phyloP scores from a whole-genome alignment of 2,113 vertebrate species.

The Ceyx melanurus region DNA sequence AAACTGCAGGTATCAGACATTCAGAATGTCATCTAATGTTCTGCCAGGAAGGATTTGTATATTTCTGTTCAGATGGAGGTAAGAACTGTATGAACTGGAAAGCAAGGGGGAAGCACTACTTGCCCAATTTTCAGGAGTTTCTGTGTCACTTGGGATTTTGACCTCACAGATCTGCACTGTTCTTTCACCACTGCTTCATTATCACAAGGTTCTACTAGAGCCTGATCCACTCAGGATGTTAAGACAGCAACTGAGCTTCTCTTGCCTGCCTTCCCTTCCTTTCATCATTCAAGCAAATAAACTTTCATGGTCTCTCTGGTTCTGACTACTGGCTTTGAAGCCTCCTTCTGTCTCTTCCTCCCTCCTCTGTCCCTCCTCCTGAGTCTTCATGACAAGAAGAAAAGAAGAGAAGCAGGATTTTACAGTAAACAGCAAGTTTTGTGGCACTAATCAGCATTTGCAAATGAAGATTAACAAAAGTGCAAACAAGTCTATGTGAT shows the following conservation, averaged over 20 bases:
- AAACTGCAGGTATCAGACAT: background rate
- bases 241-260: background rate
- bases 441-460: conserved; percentile 58
- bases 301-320: background rate
- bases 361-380: background rate
- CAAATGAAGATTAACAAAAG: conserved; percentile 74
- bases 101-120: background rate
- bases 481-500: conserved; percentile 66
- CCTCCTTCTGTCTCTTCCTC: background rate
- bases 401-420: conserved; percentile 13
- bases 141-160: background rate
- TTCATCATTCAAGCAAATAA: background rate
- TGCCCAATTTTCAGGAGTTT: background rate
- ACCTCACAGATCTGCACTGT: background rate
- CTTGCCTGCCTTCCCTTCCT: background rate
- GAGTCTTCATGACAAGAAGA: conserved; percentile 5
- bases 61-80: background rate
- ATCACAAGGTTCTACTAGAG: background rate
- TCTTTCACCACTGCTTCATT: background rate
- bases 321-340: conserved; percentile 31
- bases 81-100: background rate
- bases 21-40: background rate
- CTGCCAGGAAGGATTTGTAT: background rate
- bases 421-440: conserved; percentile 42
- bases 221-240: background rate